Evolutionary conservation across 2,888 invertebrate species (phyloP).

Genomic region (Malthinus flaveolus): DNA sequence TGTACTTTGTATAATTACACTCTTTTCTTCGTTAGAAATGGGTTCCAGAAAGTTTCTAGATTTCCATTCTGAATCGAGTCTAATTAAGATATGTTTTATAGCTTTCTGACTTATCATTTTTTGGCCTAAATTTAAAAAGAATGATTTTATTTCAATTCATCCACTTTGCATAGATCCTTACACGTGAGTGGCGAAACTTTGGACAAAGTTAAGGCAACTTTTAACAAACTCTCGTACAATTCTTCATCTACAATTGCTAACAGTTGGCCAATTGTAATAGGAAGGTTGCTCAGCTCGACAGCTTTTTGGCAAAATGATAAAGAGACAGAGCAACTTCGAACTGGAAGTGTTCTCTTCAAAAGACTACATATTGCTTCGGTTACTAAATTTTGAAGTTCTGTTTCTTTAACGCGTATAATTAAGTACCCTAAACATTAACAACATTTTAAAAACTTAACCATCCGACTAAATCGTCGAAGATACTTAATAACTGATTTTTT

Average conservation of each 20-base stretch:
- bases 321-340: conserved; percentile 9
- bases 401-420: conserved; percentile 32
- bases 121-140: conserved; percentile 40
- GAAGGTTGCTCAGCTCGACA: conserved; percentile 48
- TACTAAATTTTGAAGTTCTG: conserved; percentile 12
- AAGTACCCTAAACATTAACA: conserved; percentile 39
- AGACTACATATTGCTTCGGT: conserved; percentile 12
- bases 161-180: conserved; percentile 40
- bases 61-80: conserved; percentile 48
- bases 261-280: conserved; percentile 45
- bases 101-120: conserved; percentile 46
- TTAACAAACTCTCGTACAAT: conserved; percentile 45
- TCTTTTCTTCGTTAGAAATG: conserved; percentile 28
- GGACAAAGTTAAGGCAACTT: conserved; percentile 41
- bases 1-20: conserved; percentile 14
- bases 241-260: conserved; percentile 42
- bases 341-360: conserved; percentile 7
- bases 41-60: conserved; percentile 25
- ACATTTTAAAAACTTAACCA: conserved; percentile 1
- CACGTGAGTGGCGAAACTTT: conserved; percentile 43
- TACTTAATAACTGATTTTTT: no score
- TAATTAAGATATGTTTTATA: conserved; percentile 46
- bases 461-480: no score
- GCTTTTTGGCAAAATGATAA: conserved; percentile 37
- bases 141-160: not conserved